phyloP scores from a whole-genome alignment of 2,797 vertebrate genomes.

The Trachops cirrhosus region DNA sequence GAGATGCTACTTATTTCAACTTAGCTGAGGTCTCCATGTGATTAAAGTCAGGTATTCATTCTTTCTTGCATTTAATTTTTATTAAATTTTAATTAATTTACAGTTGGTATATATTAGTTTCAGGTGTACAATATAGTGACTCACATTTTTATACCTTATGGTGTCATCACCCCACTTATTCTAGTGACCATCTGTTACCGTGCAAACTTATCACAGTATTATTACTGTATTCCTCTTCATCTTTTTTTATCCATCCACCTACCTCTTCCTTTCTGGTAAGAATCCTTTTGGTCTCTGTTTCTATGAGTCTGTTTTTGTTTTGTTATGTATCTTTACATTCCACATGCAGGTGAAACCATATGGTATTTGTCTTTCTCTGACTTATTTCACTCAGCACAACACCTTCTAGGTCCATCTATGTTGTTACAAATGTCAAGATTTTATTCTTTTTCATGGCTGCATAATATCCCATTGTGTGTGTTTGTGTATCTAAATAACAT shows the following conservation, averaged over 20 bases:
- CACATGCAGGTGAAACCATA: neutral
- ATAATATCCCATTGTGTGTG: neutral
- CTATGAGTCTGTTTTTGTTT: neutral
- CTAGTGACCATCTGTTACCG: neutral
- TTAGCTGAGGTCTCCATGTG: neutral
- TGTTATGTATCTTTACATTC: neutral
- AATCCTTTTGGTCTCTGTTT: neutral
- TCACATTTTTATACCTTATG: neutral
- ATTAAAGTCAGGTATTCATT: neutral
- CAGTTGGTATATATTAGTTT: neutral
- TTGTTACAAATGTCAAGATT: neutral
- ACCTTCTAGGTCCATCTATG: neutral
- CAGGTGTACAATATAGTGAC: neutral
- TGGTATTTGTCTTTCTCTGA: neutral
- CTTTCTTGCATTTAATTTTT: neutral
- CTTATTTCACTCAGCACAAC: neutral
- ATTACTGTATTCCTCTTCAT: neutral
- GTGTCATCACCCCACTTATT: neutral
- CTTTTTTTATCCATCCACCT: neutral
- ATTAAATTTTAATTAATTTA: neutral
- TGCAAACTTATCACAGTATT: neutral
- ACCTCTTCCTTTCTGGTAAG: neutral
- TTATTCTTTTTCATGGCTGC: neutral
- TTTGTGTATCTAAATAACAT: neutral
- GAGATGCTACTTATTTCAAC: neutral